A percentile compares a stretch with the other conserved stretches of the same genome.
Evolutionary conservation across 2,797 vertebrate species (phyloP).

Genomic region (Caiman crocodilus): DNA sequence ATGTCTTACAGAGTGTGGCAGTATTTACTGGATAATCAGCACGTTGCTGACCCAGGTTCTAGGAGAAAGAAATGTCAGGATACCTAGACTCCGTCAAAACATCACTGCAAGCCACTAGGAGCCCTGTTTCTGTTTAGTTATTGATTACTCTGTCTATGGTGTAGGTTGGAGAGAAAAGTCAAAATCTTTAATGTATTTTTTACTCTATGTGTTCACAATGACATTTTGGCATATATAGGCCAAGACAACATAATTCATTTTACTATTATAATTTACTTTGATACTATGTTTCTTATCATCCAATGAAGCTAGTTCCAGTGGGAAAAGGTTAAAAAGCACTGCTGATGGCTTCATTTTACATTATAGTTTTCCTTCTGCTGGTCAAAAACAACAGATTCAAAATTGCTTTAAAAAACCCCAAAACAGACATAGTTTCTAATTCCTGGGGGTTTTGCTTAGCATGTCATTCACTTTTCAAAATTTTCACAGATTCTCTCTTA

Average conservation of each 20-base stretch:
- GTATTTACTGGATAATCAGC: neutral
- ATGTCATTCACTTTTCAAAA: slow-evolving; percentile 55
- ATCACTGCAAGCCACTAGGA: slow-evolving; percentile 7
- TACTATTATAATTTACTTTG: neutral
- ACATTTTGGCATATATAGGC: neutral
- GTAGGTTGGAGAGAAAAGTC: neutral
- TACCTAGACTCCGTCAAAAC: neutral
- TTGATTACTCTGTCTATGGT: slow-evolving; percentile 6
- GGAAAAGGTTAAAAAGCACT: neutral
- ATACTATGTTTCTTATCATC: neutral
- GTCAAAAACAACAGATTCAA: neutral
- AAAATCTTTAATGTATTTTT: neutral
- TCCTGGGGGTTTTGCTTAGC: neutral
- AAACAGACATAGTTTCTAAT: slow-evolving; percentile 27
- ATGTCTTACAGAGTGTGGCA: neutral
- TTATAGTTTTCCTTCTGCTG: neutral
- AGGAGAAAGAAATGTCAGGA: neutral
- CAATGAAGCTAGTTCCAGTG: neutral
- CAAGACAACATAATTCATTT: neutral
- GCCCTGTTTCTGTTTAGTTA: neutral
- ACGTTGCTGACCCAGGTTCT: neutral
- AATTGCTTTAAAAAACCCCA: neutral
- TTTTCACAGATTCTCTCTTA: slow-evolving; percentile 6
- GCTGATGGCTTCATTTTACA: neutral
- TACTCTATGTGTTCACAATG: neutral